phyloP scores from a whole-genome alignment of 2,797 vertebrate species.

The Perdix hodgsoniae region DNA sequence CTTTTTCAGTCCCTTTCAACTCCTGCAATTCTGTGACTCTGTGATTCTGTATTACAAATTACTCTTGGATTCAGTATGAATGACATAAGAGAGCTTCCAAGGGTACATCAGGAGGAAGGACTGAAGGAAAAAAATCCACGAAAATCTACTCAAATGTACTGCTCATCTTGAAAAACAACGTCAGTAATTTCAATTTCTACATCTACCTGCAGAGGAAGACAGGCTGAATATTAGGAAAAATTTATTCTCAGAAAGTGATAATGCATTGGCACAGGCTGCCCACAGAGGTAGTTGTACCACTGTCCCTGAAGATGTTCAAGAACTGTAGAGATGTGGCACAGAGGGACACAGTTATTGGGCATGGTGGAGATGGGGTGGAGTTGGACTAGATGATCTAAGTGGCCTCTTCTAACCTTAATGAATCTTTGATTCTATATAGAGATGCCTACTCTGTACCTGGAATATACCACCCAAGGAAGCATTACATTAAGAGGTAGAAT shows the following conservation, averaged over 20 bases:
- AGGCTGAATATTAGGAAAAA: no score
- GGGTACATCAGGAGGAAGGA: not conserved
- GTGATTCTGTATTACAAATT: not conserved
- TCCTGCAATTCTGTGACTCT: no score
- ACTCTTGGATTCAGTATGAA: not conserved
- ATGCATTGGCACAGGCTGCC: no score
- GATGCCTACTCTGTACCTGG: not conserved
- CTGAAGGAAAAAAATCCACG: not conserved
- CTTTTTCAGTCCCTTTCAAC: no score
- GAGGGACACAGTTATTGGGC: no score
- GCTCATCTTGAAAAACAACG: not conserved
- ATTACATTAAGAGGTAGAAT: constrained; percentile 39
- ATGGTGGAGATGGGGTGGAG: no score
- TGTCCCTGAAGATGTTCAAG: no score
- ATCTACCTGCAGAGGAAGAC: not conserved
- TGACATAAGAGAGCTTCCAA: not conserved
- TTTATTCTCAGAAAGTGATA: no score
- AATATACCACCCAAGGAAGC: not conserved
- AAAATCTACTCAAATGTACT: not conserved
- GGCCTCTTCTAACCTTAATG: no score
- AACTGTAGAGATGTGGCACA: no score
- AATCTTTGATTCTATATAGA: not conserved
- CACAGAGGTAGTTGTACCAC: no score
- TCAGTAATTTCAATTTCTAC: not conserved
- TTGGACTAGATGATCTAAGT: no score